Percentiles rank a stretch among this genome's conserved stretches.
These are phyloP conservation scores for Greenwoodochromis staneri DNA, from an alignment of 2,113 vertebrate species.

Conservation along the genomic window DNA sequence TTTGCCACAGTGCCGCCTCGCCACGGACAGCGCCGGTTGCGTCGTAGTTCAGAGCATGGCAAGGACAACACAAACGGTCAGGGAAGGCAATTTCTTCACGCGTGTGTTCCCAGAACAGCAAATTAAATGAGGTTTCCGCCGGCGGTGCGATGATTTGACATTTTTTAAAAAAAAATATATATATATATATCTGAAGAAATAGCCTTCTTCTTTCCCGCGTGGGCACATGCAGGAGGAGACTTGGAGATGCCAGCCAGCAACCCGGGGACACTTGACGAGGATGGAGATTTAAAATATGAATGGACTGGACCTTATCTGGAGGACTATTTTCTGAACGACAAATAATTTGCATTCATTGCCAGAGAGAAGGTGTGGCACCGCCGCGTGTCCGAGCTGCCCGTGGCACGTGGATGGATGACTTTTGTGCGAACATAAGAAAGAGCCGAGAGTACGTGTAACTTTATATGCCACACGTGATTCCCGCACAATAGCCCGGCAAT, in stretches of 20 bases:
- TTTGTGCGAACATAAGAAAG: background rate
- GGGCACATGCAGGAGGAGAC: background rate
- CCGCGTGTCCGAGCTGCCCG: background rate
- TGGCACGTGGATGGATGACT: conserved; percentile 21
- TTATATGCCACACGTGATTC: conserved; percentile 18
- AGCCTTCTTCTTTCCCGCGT: background rate
- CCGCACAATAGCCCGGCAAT: background rate
- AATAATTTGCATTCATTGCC: background rate
- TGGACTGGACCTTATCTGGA: background rate
- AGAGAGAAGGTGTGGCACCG: background rate
- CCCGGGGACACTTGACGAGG: background rate
- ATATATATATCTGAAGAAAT: background rate
- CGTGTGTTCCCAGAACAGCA: background rate
- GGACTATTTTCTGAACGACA: background rate
- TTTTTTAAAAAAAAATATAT: background rate
- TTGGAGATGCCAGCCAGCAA: conserved; percentile 20
- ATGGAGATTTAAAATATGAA: conserved; percentile 5
- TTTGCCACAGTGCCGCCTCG: conserved; percentile 2
- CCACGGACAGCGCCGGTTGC: conserved; percentile 1
- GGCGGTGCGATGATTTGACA: background rate
- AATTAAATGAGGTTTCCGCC: background rate
- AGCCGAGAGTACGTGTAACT: conserved; percentile 11
- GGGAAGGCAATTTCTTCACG: background rate
- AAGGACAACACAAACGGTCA: background rate
- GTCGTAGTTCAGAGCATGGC: conserved; percentile 8